Conservation (phyloP, 2,797 vertebrate genomes). For the Tokudaia tokunoshimensis region DNA sequence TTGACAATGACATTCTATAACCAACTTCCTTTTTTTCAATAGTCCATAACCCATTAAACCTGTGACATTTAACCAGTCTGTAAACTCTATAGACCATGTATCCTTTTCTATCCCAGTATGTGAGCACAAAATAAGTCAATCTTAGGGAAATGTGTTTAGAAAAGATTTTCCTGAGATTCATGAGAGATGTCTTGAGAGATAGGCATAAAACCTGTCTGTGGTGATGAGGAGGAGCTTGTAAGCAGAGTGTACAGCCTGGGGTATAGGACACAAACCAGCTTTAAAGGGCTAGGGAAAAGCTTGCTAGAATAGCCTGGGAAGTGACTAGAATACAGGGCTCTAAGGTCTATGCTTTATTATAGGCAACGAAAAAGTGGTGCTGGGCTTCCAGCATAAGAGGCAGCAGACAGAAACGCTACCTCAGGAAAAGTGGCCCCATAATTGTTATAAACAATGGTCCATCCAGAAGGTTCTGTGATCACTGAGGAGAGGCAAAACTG, state of each 20-base stretch:
- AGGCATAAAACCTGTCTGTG: no score
- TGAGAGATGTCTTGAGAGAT: neutral
- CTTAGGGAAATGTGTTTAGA: neutral
- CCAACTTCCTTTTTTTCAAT: neutral
- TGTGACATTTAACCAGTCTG: neutral
- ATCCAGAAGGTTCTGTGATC: neutral
- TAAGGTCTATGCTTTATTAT: neutral
- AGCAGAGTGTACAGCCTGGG: neutral
- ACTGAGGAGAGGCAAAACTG: neutral
- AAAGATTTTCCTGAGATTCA: neutral
- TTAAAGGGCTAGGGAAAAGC: neutral
- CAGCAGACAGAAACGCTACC: neutral
- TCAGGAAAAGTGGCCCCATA: neutral
- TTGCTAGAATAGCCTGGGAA: neutral
- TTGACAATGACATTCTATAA: neutral
- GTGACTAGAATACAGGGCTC: neutral
- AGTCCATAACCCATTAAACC: neutral
- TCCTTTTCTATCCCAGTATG: neutral
- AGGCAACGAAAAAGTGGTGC: neutral
- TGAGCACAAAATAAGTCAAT: neutral
- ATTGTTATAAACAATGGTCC: neutral
- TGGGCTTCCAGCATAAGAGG: neutral
- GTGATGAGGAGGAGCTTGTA: neutral
- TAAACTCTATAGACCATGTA: neutral
- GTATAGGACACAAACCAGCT: neutral